Base-by-base conservation (phyloP, 2,797 vertebrate genomes). In the Distichodus sexfasciatus region DNA sequence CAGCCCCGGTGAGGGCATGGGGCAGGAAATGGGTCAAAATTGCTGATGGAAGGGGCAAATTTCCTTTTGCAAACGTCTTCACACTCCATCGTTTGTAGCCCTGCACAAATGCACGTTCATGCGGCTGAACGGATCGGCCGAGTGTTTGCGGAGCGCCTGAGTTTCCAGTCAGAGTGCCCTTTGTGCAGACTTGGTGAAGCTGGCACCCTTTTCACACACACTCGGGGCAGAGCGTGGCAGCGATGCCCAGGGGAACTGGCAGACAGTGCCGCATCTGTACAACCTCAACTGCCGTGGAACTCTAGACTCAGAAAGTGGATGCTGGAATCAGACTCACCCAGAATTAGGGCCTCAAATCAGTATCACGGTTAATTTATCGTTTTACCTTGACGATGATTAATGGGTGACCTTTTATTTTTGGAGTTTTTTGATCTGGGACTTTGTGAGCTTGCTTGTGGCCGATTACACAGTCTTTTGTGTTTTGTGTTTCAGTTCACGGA, bases 71-170 rank as follows among this genome's bases (percentile, higher is more conserved):
- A 78, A 84, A 83, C 72, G 64, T 83, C 64, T 76, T 66, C 89
- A 92, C 90, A 92, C 90, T 87, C 84, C 74, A 68, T 72, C 78
- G 80, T 85, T 90, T 91, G 90, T 90, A 84, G 54, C 80, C 3
- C 41, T 77, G 82, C 79, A 91, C 88, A 92, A 91, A 86, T 85
- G 78, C 76, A 84, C 82, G 82, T 90, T 92, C 85, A 90, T 87
- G 61, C 67, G 50, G 51, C 24, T 63, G 7, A 6, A 53, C 43
- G 58, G 48, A 80, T 85, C 81, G 79, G 38, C 50, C 40, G 71
- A 80, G 71, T 78, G 75, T 84, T 60, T 85, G 66, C 40, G 35
- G 53, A 66, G 60, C 66, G 40, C 36, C n/a, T 46, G 26, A 62
- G 69, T 31, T 68, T 46, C n/a, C 14, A 72, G 35, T 76, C 62